These are phyloP conservation scores for Pandemis corylana DNA, from an alignment of 2,888 invertebrate genomes.

Conservation along the genomic window DNA sequence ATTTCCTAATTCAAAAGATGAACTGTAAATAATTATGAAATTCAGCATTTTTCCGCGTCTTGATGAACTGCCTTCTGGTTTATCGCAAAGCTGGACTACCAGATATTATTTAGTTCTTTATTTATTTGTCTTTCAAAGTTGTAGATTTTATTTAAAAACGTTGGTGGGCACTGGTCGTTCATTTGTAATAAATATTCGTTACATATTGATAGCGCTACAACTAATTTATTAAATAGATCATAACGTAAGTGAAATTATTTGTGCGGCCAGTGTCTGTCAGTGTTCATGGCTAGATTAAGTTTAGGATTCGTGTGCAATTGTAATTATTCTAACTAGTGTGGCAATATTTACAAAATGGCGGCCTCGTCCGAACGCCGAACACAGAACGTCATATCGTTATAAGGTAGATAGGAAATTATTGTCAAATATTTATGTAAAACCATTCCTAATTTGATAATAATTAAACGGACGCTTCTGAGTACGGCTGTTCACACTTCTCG, in stretches of 20 bases:
- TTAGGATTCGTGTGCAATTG: constrained; percentile 3
- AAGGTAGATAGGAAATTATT: background rate
- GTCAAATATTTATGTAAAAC: too few relatives aligned
- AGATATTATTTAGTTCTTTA: background rate
- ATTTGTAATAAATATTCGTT: background rate
- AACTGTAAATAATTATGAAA: background rate
- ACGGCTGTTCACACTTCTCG: background rate
- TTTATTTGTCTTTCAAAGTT: background rate
- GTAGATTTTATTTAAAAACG: background rate
- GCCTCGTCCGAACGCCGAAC: background rate
- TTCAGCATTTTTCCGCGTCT: background rate
- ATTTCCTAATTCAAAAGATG: background rate
- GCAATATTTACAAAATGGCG: background rate
- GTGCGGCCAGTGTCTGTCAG: background rate
- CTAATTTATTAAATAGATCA: background rate
- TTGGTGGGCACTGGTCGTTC: background rate
- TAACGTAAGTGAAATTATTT: background rate
- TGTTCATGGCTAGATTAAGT: background rate
- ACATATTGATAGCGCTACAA: background rate
- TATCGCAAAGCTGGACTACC: background rate
- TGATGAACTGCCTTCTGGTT: background rate
- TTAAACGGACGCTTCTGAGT: background rate
- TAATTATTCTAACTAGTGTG: background rate
- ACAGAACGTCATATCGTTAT: background rate
- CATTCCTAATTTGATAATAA: background rate